Base-by-base conservation (phyloP, 92 coral and sea anemone species). In the Palythoa heliodiscus region DNA sequence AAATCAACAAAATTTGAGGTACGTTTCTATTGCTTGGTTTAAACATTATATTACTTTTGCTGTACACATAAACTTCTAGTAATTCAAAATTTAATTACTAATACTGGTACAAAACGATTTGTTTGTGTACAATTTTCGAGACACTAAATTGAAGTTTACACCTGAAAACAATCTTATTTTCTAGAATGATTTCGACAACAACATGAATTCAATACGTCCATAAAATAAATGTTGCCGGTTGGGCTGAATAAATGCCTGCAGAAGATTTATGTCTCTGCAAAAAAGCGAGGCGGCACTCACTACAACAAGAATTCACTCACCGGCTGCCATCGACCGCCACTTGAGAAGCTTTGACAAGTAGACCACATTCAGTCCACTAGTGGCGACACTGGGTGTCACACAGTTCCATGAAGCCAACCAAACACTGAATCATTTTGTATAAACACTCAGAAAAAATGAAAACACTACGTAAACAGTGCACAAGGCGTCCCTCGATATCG, bases 241-340 rank as follows among this genome's bases (percentile, higher is more conserved):
- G 85, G 52, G 52, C 73, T 88, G 29, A 88, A 77, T 73, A 71
- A 80, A 73, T 87, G 53, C 76, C 89, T 88, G 66, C 80, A 85
- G 54, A 78, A 53, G 76, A 83, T 83, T 82, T 88, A 88, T 67
- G 57, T 84, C 89, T 88, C 88, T 43, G 81, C 91, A 76, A 88
- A 77, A 84, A 89, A 81, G 68, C 89, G 87, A 11, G 82, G 53
- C 79, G 89, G 86, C 47, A 87, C 74, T 82, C 69, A 54, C 70
- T 88, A 84, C 47, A 84, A 75, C 83, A 76, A 84, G 40, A 86
- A 58, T 17, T 81, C 86, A 37, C 89, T 86, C 50, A 86, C 92
- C 86, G 71, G 89, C 87, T 20, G 84, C 90, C 77, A 72, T 89
- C 55, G 85, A 86, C 86, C 87, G 87, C 64, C 84, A 86, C 84